Conservation (phyloP, 2,888 invertebrate species). For the Diaprepes abbreviatus region DNA sequence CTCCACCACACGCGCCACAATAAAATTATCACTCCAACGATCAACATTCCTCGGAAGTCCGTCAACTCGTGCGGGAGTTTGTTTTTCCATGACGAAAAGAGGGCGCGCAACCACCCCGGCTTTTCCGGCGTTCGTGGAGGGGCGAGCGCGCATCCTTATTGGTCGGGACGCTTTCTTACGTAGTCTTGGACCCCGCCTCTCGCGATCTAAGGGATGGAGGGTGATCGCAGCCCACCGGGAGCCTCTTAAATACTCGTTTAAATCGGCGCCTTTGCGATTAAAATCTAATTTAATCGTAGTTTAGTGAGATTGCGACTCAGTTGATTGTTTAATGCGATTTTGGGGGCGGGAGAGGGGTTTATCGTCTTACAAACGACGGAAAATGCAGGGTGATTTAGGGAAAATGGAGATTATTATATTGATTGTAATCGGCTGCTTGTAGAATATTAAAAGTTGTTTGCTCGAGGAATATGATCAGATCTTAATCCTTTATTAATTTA, state of each 20-base stretch:
- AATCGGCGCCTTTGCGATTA: slow-evolving; percentile 61
- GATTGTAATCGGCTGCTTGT: slow-evolving; percentile 16
- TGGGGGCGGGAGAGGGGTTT: slow-evolving; percentile 12
- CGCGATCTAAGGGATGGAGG: slow-evolving; percentile 19
- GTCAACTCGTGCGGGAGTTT: slow-evolving; percentile 29
- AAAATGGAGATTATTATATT: slow-evolving; percentile 27
- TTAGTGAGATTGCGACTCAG: slow-evolving; percentile 49
- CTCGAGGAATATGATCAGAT: background rate
- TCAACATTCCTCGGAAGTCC: slow-evolving; percentile 38
- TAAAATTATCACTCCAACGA: slow-evolving; percentile 43
- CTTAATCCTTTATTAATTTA: background rate
- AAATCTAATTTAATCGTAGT: slow-evolving; percentile 60
- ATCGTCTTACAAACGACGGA: slow-evolving; percentile 27
- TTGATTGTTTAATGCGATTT: slow-evolving; percentile 51
- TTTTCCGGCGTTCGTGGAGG: slow-evolving; percentile 17
- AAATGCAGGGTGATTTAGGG: slow-evolving; percentile 32
- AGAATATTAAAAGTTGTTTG: background rate
- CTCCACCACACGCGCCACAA: slow-evolving; percentile 15
- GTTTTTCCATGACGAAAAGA: slow-evolving; percentile 33
- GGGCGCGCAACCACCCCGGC: slow-evolving; percentile 30
- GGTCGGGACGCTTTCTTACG: slow-evolving; percentile 43
- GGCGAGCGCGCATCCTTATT: slow-evolving; percentile 28
- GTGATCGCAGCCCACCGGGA: slow-evolving; percentile 31
- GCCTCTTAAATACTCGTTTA: slow-evolving; percentile 57
- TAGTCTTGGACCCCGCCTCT: slow-evolving; percentile 45